phyloP scores from a whole-genome alignment of 1,140 invertebrate species.

The Berghia stephanieae region DNA sequence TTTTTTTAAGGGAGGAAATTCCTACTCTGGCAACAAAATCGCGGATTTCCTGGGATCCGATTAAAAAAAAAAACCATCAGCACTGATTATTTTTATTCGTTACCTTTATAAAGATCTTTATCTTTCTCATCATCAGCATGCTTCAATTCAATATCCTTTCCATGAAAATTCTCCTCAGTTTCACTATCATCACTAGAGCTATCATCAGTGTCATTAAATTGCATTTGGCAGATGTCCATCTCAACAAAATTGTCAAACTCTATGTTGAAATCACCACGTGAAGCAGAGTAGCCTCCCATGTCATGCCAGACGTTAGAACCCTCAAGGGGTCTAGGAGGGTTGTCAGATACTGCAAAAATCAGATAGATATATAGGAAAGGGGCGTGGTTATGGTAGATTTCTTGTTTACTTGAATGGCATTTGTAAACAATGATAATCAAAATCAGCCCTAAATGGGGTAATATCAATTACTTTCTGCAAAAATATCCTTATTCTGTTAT shows the following conservation, averaged over 20 bases:
- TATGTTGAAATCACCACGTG: conserved; percentile 85
- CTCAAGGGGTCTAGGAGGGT: conserved; percentile 77
- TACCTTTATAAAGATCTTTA: neutral
- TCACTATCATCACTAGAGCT: conserved; percentile 61
- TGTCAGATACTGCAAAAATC: conserved; percentile 53
- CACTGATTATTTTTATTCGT: too few species aligned
- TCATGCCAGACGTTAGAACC: conserved; percentile 69
- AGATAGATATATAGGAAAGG: neutral
- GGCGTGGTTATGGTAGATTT: too few species aligned
- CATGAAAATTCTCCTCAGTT: conserved; percentile 50
- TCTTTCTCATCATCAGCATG: neutral
- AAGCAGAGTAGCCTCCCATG: conserved; percentile 84
- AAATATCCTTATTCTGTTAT: too few species aligned
- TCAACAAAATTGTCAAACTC: conserved; percentile 87
- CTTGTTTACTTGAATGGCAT: too few species aligned
- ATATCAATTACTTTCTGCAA: too few species aligned
- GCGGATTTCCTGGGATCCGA: too few species aligned
- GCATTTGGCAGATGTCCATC: conserved; percentile 75
- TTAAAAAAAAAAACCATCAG: too few species aligned
- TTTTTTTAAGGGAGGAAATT: too few species aligned
- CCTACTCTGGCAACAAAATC: too few species aligned
- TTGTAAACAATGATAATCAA: too few species aligned
- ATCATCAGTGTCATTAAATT: conserved; percentile 69
- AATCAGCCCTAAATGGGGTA: too few species aligned
- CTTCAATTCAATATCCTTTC: neutral